phyloP scores from a whole-genome alignment of 1,140 invertebrate species.

The Centruroides vittatus region DNA sequence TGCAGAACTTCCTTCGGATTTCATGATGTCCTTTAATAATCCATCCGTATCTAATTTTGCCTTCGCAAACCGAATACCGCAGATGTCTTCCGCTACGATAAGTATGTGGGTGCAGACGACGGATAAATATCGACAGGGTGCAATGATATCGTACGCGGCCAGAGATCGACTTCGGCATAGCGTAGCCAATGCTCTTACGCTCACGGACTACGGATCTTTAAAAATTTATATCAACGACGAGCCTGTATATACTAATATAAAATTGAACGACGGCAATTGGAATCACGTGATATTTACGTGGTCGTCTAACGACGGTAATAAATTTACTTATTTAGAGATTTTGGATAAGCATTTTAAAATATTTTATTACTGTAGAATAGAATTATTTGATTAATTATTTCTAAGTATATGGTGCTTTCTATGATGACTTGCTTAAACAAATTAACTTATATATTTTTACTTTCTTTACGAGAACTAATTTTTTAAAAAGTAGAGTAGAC shows the following conservation, averaged over 20 bases:
- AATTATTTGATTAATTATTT: too few relatives aligned
- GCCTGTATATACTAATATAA: constrained; percentile 30
- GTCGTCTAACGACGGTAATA: constrained; percentile 25
- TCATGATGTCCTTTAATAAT: constrained; percentile 6
- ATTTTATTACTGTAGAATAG: too few relatives aligned
- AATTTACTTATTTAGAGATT: too few relatives aligned
- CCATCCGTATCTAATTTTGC: background rate
- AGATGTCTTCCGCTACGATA: constrained; percentile 1
- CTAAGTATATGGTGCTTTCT: too few relatives aligned
- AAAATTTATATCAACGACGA: constrained; percentile 9
- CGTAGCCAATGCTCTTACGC: constrained; percentile 5
- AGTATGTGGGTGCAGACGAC: constrained; percentile 10
- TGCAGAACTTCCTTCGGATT: constrained; percentile 5
- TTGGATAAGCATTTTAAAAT: too few relatives aligned
- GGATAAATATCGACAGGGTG: background rate
- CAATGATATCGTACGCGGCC: constrained; percentile 5
- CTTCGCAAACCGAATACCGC: background rate
- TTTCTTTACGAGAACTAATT: too few relatives aligned
- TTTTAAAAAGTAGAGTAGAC: too few relatives aligned
- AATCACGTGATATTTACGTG: constrained; percentile 89
- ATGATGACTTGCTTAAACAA: too few relatives aligned
- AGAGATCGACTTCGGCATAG: background rate
- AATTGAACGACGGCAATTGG: constrained; percentile 87
- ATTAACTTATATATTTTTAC: too few relatives aligned
- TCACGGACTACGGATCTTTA: constrained; percentile 3